Conservation (phyloP, 2,797 vertebrate species). For the Microchirus variegatus region DNA sequence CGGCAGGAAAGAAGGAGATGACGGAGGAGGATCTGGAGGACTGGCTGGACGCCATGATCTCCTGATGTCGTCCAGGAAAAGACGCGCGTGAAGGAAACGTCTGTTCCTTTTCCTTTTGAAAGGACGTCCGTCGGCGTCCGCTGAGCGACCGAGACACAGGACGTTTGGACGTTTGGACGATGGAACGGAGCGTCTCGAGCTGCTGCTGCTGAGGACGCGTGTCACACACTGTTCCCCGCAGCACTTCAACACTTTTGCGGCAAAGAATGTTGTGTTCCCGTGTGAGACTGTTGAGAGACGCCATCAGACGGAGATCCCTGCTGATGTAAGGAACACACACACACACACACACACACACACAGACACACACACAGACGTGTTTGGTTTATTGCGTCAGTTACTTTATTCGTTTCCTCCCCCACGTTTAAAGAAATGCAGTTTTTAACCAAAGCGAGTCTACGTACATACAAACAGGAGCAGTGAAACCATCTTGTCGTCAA, state of each 20-base stretch:
- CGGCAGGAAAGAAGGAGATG: slow-evolving; percentile 63
- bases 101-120: neutral
- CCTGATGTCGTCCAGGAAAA: slow-evolving; percentile 51
- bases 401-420: slow-evolving; percentile 85
- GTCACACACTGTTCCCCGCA: slow-evolving; percentile 39
- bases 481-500: slow-evolving; percentile 61
- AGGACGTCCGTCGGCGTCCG: too few relatives aligned
- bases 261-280: slow-evolving; percentile 36
- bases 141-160: neutral
- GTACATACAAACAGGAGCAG: slow-evolving; percentile 84
- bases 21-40: slow-evolving; percentile 91
- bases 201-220: slow-evolving; percentile 13
- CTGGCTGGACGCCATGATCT: slow-evolving; percentile 97
- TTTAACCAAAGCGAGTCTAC: slow-evolving; percentile 85
- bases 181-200: slow-evolving; percentile 13
- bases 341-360: slow-evolving; percentile 1
- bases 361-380: slow-evolving; percentile 27
- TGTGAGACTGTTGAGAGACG: neutral
- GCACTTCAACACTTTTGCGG: neutral
- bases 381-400: slow-evolving; percentile 89
- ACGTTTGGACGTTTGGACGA: neutral
- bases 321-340: neutral
- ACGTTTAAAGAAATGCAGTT: slow-evolving; percentile 78
- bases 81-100: neutral
- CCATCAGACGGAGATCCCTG: too few relatives aligned